Evolutionary conservation across 2,797 vertebrate species (phyloP).

Genomic region (Kryptolebias ocellatus): DNA sequence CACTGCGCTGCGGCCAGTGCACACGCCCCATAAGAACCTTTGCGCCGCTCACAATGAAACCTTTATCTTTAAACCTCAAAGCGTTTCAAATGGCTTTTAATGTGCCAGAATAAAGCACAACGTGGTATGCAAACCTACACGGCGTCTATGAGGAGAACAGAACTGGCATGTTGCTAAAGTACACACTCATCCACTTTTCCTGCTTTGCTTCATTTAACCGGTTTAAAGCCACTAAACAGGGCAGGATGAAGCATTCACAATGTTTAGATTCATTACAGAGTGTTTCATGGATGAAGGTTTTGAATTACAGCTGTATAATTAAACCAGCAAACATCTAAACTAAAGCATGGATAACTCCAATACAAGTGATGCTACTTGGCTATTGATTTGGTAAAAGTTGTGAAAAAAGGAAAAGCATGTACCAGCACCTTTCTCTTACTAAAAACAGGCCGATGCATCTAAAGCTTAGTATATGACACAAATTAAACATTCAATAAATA

Average conservation of each 20-base stretch:
- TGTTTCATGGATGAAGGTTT: too few relatives aligned
- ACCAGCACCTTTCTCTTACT: too few relatives aligned
- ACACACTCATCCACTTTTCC: constrained; percentile 6
- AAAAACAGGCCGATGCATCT: too few relatives aligned
- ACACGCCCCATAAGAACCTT: constrained; percentile 75
- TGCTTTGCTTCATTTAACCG: constrained; percentile 26
- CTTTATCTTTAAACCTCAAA: constrained; percentile 76
- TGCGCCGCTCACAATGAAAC: background rate
- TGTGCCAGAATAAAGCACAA: constrained; percentile 75
- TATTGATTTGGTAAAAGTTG: too few relatives aligned
- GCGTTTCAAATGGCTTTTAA: constrained; percentile 74
- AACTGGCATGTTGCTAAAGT: constrained; percentile 19
- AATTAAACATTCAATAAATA: background rate
- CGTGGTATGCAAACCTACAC: constrained; percentile 72
- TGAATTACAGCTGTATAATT: too few relatives aligned
- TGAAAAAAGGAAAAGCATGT: too few relatives aligned
- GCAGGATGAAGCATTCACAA: background rate
- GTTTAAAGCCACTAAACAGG: constrained; percentile 15
- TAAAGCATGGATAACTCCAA: too few relatives aligned
- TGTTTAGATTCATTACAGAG: too few relatives aligned
- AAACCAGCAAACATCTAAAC: too few relatives aligned
- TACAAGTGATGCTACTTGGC: too few relatives aligned
- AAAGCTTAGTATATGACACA: too few relatives aligned
- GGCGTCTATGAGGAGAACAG: constrained; percentile 19
- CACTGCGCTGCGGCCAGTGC: constrained; percentile 65